Conservation (phyloP, 2,113 vertebrate genomes). For the Vidua chalybeata region DNA sequence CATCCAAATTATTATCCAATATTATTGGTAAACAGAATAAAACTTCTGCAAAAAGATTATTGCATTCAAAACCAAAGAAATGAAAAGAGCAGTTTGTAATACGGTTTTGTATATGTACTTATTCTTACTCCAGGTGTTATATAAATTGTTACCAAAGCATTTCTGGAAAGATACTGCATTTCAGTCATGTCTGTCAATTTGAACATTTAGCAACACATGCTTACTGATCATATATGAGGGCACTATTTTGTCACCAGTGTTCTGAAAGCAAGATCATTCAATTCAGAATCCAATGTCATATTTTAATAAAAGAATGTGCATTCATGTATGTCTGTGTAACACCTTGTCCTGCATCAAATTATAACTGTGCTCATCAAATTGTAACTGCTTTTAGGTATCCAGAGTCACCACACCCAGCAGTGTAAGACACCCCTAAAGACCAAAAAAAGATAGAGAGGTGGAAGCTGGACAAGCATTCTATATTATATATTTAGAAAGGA, state of each 20-base stretch:
- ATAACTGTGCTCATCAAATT: neutral
- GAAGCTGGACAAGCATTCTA: neutral
- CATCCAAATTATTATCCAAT: neutral
- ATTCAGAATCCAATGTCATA: neutral
- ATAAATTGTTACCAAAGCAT: neutral
- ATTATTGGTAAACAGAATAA: neutral
- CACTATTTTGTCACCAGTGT: neutral
- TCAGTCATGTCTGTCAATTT: neutral
- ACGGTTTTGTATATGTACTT: neutral
- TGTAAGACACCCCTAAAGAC: neutral
- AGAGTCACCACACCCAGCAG: neutral
- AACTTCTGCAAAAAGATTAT: neutral
- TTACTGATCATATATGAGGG: neutral
- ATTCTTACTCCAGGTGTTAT: neutral
- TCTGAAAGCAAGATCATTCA: neutral
- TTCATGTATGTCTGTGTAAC: neutral
- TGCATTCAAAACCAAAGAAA: neutral
- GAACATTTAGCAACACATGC: neutral
- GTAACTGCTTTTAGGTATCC: neutral
- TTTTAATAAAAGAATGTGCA: neutral
- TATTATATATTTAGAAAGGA: neutral
- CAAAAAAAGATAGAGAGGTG: neutral
- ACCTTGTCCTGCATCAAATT: neutral
- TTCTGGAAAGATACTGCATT: neutral
- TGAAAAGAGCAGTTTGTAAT: neutral